These are phyloP conservation scores for Merops nubicus DNA, from an alignment of 2,113 vertebrate species.

Conservation along the genomic window DNA sequence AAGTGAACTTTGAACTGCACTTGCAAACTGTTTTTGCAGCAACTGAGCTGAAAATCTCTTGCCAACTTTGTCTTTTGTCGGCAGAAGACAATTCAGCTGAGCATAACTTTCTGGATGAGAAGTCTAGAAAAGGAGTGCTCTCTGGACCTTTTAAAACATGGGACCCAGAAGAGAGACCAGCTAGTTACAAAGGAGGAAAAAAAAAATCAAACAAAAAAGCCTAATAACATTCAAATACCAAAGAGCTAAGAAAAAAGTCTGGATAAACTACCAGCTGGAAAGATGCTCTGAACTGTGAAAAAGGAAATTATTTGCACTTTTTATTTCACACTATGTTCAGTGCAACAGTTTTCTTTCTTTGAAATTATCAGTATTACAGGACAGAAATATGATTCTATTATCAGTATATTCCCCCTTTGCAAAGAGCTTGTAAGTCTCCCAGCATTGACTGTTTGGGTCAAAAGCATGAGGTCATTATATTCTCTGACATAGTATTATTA, in stretches of 20 bases:
- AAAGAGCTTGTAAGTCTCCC: not conserved
- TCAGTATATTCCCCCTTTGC: not conserved
- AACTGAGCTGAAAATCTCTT: not conserved
- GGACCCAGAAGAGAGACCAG: not conserved
- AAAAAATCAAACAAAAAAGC: not conserved
- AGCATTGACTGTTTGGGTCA: not conserved
- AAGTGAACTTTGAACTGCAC: not conserved
- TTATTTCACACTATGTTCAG: not conserved
- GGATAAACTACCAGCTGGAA: not conserved
- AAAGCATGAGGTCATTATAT: not conserved
- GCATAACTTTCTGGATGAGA: not conserved
- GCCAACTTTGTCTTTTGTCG: not conserved
- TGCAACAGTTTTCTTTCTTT: not conserved
- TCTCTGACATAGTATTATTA: conserved; percentile 4
- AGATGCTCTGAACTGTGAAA: not conserved
- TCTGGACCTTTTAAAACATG: not conserved
- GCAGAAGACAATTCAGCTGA: not conserved
- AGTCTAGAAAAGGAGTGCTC: not conserved
- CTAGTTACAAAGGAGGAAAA: not conserved
- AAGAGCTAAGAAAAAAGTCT: not conserved
- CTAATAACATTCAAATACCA: not conserved
- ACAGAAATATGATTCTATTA: conserved; percentile 31
- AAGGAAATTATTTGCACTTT: not conserved
- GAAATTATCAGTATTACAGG: not conserved
- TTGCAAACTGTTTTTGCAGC: not conserved